Evolutionary conservation across 2,797 vertebrate genomes (phyloP), one percentile per base, ranked within the genome.

Genomic region (Epinephelus coioides): DNA sequence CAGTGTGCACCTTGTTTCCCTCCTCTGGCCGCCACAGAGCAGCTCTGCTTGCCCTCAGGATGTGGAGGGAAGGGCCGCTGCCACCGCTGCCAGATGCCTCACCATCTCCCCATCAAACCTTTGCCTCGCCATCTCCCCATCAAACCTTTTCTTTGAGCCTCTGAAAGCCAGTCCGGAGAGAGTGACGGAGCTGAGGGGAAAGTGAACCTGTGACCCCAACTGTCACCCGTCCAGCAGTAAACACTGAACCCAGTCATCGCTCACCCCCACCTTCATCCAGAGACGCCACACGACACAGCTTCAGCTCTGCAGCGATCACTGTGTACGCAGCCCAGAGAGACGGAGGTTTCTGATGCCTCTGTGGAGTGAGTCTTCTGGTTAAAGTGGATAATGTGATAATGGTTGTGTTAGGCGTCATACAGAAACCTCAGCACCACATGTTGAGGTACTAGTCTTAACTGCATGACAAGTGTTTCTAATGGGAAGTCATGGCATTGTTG

Each of bases 1-100:
- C 96, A 96, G 93, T 93, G 83, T 86, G 56, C 82, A 94, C 94
- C 95, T 96, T 96, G 96, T 96, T 94, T 78, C 70, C 71, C 81
- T 85, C 76, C 79, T 75, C 84, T 81, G 78, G 79, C 81, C 40
- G 76, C 90, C 88, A 88, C 89, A 84, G 76, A 89, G 84, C 83
- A 56, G 83, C 90, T 92, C 86, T 77, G 77, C 91, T 60, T 83
- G 90, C 88, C 84, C 88, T 88, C 94, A 91, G 94, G 94, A 96
- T 93, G 92, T 93, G 91, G 88, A 93, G 84, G 90, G 84, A 90
- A 88, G 77, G 88, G 66, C 72, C 9, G 53, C 62, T 34, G 62
- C 64, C n/a, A 74, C 64, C n/a, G 76, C 85, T 86, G 92, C 92
- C 92, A 93, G 91, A 84, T 76, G 81, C 89, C 85, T 81, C 44